Percentiles rank a stretch among this genome's conserved stretches.
phyloP scores from a whole-genome alignment of 2,888 invertebrate species.

The Kuschelorhynchus macadamiae region DNA sequence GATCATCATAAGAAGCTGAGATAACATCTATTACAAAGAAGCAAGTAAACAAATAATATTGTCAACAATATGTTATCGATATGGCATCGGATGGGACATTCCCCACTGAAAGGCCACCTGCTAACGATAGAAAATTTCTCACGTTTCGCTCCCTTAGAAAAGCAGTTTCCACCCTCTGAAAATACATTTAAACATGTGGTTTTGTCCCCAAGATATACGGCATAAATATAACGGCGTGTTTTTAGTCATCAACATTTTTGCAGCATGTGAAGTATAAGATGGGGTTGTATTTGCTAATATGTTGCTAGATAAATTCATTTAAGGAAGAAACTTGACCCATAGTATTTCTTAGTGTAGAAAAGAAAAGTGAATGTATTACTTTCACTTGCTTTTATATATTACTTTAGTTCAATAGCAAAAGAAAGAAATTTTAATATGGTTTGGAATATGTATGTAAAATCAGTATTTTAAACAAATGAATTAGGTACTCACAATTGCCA shows the following conservation, averaged over 20 bases:
- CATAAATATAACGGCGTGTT: slow-evolving; percentile 18
- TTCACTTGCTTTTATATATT: too few relatives aligned
- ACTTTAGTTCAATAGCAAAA: too few relatives aligned
- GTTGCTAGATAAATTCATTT: too few relatives aligned
- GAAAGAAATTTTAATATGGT: too few relatives aligned
- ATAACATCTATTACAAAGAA: slow-evolving; percentile 1
- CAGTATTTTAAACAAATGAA: too few relatives aligned
- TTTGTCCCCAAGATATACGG: slow-evolving; percentile 32
- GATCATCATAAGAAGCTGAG: not conserved
- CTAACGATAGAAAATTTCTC: slow-evolving; percentile 33
- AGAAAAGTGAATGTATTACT: too few relatives aligned
- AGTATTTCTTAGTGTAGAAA: too few relatives aligned
- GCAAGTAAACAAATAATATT: slow-evolving; percentile 9
- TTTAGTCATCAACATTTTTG: not conserved
- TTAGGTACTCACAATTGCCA: too few relatives aligned
- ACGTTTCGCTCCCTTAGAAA: slow-evolving; percentile 26
- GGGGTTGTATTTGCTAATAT: too few relatives aligned
- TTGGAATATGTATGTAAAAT: too few relatives aligned
- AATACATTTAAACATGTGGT: slow-evolving; percentile 43
- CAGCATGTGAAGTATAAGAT: not conserved
- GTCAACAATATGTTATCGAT: slow-evolving; percentile 20
- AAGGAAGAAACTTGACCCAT: too few relatives aligned
- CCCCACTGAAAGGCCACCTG: slow-evolving; percentile 28
- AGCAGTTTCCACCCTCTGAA: slow-evolving; percentile 33
- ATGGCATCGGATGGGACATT: slow-evolving; percentile 7